Evolutionary conservation across 2,113 vertebrate species (phyloP).

Genomic region (human (Homo sapiens)): GRCh38 chr7:24228501-24229000

Average conservation of each 20-base stretch:
- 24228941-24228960: background rate
- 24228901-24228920: background rate
- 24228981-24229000: background rate
- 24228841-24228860: background rate
- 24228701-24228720: background rate
- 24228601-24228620: background rate
- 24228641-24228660: constrained; percentile 3
- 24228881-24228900: background rate
- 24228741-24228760: background rate
- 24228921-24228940: background rate
- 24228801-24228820: background rate
- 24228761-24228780: background rate
- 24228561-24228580: background rate
- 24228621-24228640: constrained; percentile 27
- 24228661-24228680: background rate
- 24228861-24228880: background rate
- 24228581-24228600: background rate
- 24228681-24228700: background rate
- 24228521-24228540: constrained; percentile 21
- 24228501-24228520: background rate
- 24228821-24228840: background rate
- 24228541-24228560: background rate
- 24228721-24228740: background rate
- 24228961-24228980: background rate
- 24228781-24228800: background rate